Conservation (phyloP, 2,113 vertebrate species). For the Orycteropus afer region DNA sequence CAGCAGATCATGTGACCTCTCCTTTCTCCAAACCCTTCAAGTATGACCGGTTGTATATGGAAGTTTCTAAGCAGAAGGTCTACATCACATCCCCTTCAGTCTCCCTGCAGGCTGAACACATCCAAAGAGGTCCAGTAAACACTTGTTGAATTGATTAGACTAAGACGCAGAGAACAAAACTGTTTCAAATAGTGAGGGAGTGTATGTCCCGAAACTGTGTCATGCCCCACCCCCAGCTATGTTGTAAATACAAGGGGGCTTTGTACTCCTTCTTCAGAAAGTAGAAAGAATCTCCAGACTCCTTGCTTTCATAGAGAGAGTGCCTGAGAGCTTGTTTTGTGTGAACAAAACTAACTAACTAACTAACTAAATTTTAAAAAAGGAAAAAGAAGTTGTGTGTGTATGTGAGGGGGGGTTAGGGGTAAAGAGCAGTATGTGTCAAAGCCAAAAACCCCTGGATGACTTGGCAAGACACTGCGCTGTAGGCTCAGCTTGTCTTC, state of each 20-base stretch:
- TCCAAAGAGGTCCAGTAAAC: neutral
- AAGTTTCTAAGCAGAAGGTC: neutral
- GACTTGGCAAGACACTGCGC: slow-evolving; percentile 24
- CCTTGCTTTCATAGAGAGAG: slow-evolving; percentile 40
- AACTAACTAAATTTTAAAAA: neutral
- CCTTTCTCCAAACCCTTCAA: neutral
- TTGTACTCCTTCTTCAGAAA: slow-evolving; percentile 43
- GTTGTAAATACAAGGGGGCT: neutral
- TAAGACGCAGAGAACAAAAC: neutral
- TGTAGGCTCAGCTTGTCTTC: neutral
- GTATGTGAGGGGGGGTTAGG: neutral
- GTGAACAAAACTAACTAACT: slow-evolving; percentile 25
- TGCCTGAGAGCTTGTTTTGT: neutral
- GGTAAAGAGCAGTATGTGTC: too few species aligned
- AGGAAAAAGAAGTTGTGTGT: neutral
- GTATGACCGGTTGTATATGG: neutral
- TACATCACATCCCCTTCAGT: neutral
- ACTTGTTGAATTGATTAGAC: slow-evolving; percentile 1
- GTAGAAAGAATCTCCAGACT: neutral
- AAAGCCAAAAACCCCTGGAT: slow-evolving; percentile 42
- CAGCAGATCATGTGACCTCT: too few species aligned
- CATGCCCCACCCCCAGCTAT: neutral
- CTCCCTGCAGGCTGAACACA: neutral
- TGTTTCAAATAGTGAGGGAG: neutral
- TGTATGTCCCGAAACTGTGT: neutral